phyloP scores from a whole-genome alignment of 1,140 invertebrate genomes.

The Eurosta solidaginis region DNA sequence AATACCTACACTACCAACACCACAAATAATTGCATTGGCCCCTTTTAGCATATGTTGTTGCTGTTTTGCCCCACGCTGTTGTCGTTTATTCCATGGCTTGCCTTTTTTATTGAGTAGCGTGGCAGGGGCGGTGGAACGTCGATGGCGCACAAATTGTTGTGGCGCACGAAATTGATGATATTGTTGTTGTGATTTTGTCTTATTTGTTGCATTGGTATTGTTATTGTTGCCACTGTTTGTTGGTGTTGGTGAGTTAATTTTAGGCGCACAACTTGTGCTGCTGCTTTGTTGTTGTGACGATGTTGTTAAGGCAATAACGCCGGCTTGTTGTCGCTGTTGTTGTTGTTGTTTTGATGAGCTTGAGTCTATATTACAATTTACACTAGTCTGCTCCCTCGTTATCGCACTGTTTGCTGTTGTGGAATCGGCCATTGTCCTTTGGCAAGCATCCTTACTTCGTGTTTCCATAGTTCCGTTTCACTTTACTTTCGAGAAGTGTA shows the following conservation, averaged over 20 bases:
- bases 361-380: conserved; percentile 45
- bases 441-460: conserved; percentile 45
- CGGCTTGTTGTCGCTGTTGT: conserved; percentile 27
- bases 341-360: conserved; percentile 35
- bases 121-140: neutral
- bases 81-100: conserved; percentile 54
- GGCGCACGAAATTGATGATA: conserved; percentile 56
- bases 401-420: conserved; percentile 34
- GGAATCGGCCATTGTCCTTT: conserved; percentile 31
- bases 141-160: conserved; percentile 43
- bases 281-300: conserved; percentile 31
- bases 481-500: neutral
- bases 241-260: conserved; percentile 30
- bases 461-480: conserved; percentile 29
- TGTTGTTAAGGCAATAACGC: neutral
- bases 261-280: conserved; percentile 22
- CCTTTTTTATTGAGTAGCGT: conserved; percentile 43
- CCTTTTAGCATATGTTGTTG: conserved; percentile 24
- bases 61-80: conserved; percentile 39
- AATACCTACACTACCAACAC: neutral
- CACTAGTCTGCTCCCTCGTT: neutral
- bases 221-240: conserved; percentile 22
- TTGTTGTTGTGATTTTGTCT: conserved; percentile 39
- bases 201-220: conserved; percentile 41
- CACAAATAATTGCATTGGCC: conserved; percentile 33